Evolutionary conservation across 2,113 vertebrate species (phyloP), one percentile per base, ranked within the genome.

Genomic region (Monopterus albus): DNA sequence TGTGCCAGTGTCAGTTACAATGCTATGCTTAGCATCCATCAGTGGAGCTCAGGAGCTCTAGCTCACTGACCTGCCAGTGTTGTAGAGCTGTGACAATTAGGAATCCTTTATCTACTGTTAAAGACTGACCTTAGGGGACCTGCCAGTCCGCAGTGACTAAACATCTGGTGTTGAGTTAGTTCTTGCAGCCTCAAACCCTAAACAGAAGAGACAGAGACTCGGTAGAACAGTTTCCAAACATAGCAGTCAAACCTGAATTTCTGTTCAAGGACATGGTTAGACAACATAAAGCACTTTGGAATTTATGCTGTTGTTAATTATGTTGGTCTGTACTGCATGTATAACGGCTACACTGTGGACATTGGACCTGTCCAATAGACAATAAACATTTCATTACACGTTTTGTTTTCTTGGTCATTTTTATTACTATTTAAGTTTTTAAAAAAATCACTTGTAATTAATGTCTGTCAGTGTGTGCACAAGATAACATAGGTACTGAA

Each of bases 241-340:
- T 84, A 87, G 86, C 66, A 85, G 1, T 71, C 29, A 73, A 52
- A 55, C 50, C 68, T 75, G 62, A 73, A 65, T 56, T 45, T 71
- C 33, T 73, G 7, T 74, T 63, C 7, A 46, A 67, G 40, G 20
- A 47, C 15, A 25, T 23, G 57, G 64, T 73, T 72, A 80, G 71
- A 82, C 15, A 55, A 67, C 65, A 66, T 75, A 75, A 83, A 79
- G 87, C 88, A 90, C 91, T 87, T 88, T 87, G 63, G 40, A 78
- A 43, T 75, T 46, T 39, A 58, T 82, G 46, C n/a, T n/a, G 12
- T 82, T 63, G 77, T 65, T 81, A 60, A 78, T 87, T 42, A 35
- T 69, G 63, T 75, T 70, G 65, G 66, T 84, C 60, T 74, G 31
- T 36, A 65, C 25, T 70, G 68, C 81, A 81, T 82, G 79, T 79